Percentiles rank a stretch among this genome's conserved stretches.
Evolutionary conservation across 2,797 vertebrate genomes (phyloP).

Genomic region (Falco rusticolus): DNA sequence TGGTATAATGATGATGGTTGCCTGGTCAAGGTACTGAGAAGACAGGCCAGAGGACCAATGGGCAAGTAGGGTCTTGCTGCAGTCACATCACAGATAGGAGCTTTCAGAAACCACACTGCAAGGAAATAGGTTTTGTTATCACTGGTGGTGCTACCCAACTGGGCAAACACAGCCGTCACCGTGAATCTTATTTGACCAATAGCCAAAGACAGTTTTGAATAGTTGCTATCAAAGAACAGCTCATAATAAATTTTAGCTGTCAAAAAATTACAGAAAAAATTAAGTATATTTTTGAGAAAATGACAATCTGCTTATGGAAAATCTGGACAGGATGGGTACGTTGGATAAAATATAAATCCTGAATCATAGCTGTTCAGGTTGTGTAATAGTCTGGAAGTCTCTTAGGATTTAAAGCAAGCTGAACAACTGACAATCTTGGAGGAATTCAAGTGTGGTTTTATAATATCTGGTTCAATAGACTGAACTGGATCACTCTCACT

Average conservation of each 20-base stretch:
- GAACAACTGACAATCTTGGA: slow-evolving; percentile 84
- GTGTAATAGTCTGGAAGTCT: slow-evolving; percentile 26
- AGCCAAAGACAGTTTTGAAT: neutral
- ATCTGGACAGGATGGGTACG: neutral
- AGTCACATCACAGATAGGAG: neutral
- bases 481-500: slow-evolving; percentile 90
- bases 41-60: neutral
- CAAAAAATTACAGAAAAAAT: neutral
- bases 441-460: slow-evolving; percentile 87
- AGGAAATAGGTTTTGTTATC: neutral
- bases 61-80: neutral
- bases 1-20: neutral
- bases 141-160: neutral
- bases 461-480: slow-evolving; percentile 84
- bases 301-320: neutral
- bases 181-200: neutral
- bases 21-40: neutral
- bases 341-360: neutral
- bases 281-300: slow-evolving; percentile 6
- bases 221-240: neutral
- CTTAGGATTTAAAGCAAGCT: slow-evolving; percentile 86
- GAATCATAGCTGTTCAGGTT: slow-evolving; percentile 41
- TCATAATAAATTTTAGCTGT: neutral
- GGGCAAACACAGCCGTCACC: neutral
- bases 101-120: neutral